Evolutionary conservation across 2,888 invertebrate species (phyloP).

Genomic region (Lycophotia porphyrea): DNA sequence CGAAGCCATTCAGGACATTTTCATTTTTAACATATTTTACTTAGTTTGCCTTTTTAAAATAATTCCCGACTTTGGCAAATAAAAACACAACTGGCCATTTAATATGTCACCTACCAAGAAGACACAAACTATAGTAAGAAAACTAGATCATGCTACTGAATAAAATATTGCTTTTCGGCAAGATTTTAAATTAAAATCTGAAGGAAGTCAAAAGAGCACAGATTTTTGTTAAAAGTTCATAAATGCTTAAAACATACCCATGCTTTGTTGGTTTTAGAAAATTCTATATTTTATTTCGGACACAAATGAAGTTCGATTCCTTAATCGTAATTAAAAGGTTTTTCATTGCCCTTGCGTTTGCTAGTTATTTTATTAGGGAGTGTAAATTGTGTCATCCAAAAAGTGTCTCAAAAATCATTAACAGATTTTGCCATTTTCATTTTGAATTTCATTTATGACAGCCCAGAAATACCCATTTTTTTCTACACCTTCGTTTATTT

Average conservation of each 20-base stretch:
- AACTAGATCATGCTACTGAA: constrained; percentile 32
- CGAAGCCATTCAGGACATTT: too few species aligned
- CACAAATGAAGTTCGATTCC: too few species aligned
- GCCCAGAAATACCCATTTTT: too few species aligned
- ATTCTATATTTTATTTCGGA: not conserved
- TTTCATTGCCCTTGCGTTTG: too few species aligned
- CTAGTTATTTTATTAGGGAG: too few species aligned
- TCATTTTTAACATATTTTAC: not conserved
- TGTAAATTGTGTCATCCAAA: too few species aligned
- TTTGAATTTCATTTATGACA: too few species aligned
- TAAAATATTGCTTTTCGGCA: not conserved
- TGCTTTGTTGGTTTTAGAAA: constrained; percentile 29
- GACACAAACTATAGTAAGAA: not conserved
- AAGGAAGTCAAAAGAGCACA: not conserved
- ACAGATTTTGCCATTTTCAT: too few species aligned
- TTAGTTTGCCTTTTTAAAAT: not conserved
- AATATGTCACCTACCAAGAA: not conserved
- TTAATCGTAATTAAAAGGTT: too few species aligned
- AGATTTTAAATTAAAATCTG: not conserved
- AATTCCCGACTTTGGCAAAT: not conserved
- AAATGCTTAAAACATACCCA: constrained; percentile 16
- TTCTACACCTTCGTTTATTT: too few species aligned
- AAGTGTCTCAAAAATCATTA: not conserved
- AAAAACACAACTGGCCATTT: not conserved
- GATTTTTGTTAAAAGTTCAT: not conserved